These are phyloP conservation scores for Calonectris borealis DNA, from an alignment of 2,113 vertebrate genomes.

Conservation along the genomic window DNA sequence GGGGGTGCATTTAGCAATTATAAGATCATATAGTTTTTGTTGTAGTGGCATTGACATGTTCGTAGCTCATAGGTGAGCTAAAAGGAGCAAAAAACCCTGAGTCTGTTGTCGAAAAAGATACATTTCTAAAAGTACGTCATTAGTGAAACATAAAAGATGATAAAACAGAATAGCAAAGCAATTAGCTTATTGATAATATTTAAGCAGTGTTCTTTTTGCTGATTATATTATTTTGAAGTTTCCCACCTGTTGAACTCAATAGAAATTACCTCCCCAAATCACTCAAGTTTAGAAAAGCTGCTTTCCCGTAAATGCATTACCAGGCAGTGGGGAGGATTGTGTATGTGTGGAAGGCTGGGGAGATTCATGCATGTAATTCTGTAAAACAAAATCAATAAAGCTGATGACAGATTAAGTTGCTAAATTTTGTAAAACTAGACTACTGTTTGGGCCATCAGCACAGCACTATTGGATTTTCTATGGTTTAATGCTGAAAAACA, in stretches of 20 bases:
- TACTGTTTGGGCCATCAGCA: slow-evolving; percentile 64
- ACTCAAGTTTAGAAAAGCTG: slow-evolving; percentile 37
- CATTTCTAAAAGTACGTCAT: neutral
- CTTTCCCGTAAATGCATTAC: slow-evolving; percentile 48
- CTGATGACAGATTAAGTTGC: slow-evolving; percentile 69
- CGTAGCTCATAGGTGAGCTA: neutral
- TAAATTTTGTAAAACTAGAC: slow-evolving; percentile 69
- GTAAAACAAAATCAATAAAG: slow-evolving; percentile 77
- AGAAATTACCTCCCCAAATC: slow-evolving; percentile 25
- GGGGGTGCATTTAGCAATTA: neutral
- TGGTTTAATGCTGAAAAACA: slow-evolving; percentile 75
- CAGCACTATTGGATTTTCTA: slow-evolving; percentile 74
- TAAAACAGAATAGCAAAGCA: slow-evolving; percentile 6
- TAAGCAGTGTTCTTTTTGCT: neutral
- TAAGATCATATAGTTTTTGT: neutral
- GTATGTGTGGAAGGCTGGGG: slow-evolving; percentile 11
- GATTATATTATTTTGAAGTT: slow-evolving; percentile 46
- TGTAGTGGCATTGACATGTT: slow-evolving; percentile 16
- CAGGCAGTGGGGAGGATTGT: neutral
- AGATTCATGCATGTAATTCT: slow-evolving; percentile 58
- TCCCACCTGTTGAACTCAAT: slow-evolving; percentile 44
- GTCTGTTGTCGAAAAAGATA: neutral
- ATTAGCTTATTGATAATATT: slow-evolving; percentile 28
- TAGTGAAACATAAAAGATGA: slow-evolving; percentile 1
- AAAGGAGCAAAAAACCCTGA: neutral